phyloP scores from a whole-genome alignment of 2,797 vertebrate species.

The Coilia nasus region DNA sequence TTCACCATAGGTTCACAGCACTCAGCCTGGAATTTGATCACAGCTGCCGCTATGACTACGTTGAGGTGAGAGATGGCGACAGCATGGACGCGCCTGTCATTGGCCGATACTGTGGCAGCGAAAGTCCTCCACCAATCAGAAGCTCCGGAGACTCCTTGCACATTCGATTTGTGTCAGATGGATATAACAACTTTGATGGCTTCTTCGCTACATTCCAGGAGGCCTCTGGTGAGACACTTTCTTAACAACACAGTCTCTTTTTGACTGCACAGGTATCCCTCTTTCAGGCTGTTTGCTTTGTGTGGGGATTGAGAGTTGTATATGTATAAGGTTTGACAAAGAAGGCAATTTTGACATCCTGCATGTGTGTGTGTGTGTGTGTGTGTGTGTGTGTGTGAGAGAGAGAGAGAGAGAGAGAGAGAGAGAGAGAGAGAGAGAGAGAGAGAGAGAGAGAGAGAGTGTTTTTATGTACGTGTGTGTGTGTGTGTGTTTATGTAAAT shows the following conservation, averaged over 20 bases:
- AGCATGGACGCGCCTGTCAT: slow-evolving; percentile 78
- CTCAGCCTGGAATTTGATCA: slow-evolving; percentile 79
- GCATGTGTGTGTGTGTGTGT: neutral
- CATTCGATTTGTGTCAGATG: slow-evolving; percentile 86
- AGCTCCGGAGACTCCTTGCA: slow-evolving; percentile 81
- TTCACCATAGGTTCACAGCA: slow-evolving; percentile 78
- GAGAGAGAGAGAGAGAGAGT: too few species aligned
- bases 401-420: too few species aligned
- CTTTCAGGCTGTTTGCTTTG: neutral
- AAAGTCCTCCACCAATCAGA: slow-evolving; percentile 77
- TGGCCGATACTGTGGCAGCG: slow-evolving; percentile 87
- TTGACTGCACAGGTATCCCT: too few species aligned
- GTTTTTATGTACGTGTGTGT: too few species aligned
- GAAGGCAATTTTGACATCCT: neutral
- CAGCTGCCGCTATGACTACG: slow-evolving; percentile 86
- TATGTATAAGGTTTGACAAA: neutral
- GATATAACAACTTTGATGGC: slow-evolving; percentile 91
- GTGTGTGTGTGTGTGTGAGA: too few species aligned
- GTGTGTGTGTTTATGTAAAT: too few species aligned
- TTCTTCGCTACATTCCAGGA: slow-evolving; percentile 87
- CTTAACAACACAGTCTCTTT: too few species aligned
- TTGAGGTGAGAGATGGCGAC: slow-evolving; percentile 86
- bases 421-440: too few species aligned
- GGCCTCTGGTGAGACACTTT: slow-evolving; percentile 76
- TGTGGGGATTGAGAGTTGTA: neutral